These are phyloP conservation scores for Conger conger DNA, from an alignment of 2,113 vertebrate species.

Conservation along the genomic window DNA sequence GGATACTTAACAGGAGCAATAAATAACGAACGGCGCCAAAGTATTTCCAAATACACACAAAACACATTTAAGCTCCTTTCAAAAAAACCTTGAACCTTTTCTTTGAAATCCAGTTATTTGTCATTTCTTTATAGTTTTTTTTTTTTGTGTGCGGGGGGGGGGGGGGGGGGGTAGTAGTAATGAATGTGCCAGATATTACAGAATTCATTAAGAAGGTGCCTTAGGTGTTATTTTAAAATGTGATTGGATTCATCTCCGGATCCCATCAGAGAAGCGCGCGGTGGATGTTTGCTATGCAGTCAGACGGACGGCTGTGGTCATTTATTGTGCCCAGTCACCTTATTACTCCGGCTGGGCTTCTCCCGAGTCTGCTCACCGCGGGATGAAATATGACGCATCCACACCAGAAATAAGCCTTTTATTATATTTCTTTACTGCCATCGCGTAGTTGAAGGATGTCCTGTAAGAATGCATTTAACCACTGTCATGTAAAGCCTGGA, in stretches of 20 bases:
- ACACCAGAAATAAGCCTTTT: too few species aligned
- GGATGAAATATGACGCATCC: neutral
- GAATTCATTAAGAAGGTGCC: neutral
- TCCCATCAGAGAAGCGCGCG: neutral
- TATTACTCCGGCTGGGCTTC: neutral
- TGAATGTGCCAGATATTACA: neutral
- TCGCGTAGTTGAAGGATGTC: neutral
- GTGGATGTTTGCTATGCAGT: neutral
- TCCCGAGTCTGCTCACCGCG: neutral
- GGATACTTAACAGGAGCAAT: neutral
- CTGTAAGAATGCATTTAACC: neutral
- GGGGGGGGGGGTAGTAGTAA: neutral
- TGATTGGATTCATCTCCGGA: neutral
- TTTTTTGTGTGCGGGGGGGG: too few species aligned
- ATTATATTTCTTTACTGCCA: neutral
- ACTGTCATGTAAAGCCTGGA: neutral
- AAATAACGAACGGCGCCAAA: neutral
- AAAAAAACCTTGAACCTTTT: neutral
- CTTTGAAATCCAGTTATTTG: neutral
- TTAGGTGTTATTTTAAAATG: neutral
- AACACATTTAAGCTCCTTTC: neutral
- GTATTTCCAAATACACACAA: neutral
- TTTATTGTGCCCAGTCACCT: neutral
- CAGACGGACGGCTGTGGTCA: neutral
- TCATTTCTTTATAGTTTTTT: neutral